Evolutionary conservation across 2,888 invertebrate genomes (phyloP).

Genomic region (Drosophila imparisetae): DNA sequence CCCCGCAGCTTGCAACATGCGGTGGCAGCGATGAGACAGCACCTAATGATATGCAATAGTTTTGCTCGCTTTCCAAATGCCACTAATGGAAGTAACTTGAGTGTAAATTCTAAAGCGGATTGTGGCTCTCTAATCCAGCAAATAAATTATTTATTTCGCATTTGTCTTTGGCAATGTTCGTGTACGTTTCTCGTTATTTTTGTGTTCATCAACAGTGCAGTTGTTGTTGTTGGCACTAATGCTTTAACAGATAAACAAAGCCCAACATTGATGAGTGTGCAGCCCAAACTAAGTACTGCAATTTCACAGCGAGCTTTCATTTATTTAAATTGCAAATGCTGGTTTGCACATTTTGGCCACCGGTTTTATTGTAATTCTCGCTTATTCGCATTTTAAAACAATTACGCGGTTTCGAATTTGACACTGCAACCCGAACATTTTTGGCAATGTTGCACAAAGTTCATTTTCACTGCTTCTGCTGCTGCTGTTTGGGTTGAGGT

Average conservation of each 20-base stretch:
- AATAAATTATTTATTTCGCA: slow-evolving; percentile 74
- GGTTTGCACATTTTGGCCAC: slow-evolving; percentile 7
- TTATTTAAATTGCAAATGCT: slow-evolving; percentile 64
- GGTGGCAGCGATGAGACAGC: slow-evolving; percentile 29
- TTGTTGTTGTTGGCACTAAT: slow-evolving; percentile 6
- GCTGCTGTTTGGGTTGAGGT: background rate
- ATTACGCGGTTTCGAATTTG: slow-evolving; percentile 77
- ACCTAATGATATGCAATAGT: slow-evolving; percentile 79
- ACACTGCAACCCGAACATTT: slow-evolving; percentile 49
- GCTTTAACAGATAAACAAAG: background rate
- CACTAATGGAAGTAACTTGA: slow-evolving; percentile 78
- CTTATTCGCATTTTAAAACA: slow-evolving; percentile 71
- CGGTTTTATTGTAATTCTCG: slow-evolving; percentile 55
- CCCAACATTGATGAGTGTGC: slow-evolving; percentile 36
- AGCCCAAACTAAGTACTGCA: background rate
- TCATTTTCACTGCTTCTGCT: slow-evolving; percentile 20
- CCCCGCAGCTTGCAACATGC: background rate
- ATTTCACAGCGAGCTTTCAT: slow-evolving; percentile 50
- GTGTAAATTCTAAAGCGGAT: slow-evolving; percentile 80
- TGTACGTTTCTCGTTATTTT: slow-evolving; percentile 12
- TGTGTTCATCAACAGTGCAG: slow-evolving; percentile 5
- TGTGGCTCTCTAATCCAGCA: slow-evolving; percentile 75
- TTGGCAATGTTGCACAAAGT: slow-evolving; percentile 24
- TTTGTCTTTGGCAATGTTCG: slow-evolving; percentile 66
- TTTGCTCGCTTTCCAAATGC: slow-evolving; percentile 49